Percentiles rank a stretch among this genome's conserved stretches.
phyloP scores from a whole-genome alignment of 2,888 invertebrate genomes.

The Andricus curvator region DNA sequence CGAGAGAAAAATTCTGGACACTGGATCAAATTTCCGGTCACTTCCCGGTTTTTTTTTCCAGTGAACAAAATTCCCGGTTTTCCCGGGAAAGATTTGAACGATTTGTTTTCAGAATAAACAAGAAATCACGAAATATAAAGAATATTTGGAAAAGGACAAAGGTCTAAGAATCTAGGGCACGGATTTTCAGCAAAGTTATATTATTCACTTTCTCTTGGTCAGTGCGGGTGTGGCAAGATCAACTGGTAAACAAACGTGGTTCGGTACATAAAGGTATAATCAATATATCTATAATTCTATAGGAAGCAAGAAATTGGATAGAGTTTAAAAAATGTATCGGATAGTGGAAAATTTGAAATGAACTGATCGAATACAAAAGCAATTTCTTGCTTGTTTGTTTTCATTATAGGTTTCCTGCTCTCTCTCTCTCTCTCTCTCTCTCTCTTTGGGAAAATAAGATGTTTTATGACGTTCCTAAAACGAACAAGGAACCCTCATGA shows the following conservation, averaged over 20 bases:
- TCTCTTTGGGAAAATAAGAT: not conserved
- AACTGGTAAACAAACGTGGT: slow-evolving; percentile 25
- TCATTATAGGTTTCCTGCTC: not conserved
- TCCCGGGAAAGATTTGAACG: not conserved
- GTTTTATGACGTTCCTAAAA: slow-evolving; percentile 5
- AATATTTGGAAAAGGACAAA: slow-evolving; percentile 41
- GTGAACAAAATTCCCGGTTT: no score
- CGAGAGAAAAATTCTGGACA: no score
- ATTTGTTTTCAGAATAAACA: slow-evolving; percentile 38
- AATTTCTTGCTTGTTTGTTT: not conserved
- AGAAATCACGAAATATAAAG: not conserved
- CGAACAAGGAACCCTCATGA: slow-evolving; percentile 9
- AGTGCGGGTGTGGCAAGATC: slow-evolving; percentile 20
- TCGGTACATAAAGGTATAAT: not conserved
- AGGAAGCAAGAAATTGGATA: not conserved
- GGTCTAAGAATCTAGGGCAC: slow-evolving; percentile 21
- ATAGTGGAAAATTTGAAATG: not conserved
- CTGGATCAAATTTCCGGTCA: no score
- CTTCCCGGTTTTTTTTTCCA: no score
- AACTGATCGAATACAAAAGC: not conserved
- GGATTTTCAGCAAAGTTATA: not conserved
- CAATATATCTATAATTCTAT: not conserved
- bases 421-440: no score
- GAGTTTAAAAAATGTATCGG: not conserved
- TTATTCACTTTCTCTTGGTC: slow-evolving; percentile 11